phyloP scores from a whole-genome alignment of 1,140 invertebrate species.

The Propsilocerus akamusi region DNA sequence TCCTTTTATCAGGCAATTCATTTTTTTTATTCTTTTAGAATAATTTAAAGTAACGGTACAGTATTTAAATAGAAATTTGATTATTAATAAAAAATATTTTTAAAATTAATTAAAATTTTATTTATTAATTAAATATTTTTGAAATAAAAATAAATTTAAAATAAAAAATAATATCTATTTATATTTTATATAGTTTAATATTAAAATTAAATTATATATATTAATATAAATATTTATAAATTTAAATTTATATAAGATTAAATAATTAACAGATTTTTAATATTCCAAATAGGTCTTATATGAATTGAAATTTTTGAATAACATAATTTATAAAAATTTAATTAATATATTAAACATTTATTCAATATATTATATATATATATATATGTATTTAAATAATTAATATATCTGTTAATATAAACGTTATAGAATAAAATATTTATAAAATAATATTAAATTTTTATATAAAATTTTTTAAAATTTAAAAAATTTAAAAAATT shows the following conservation, averaged over 20 bases:
- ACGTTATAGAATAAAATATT: constrained; percentile 8
- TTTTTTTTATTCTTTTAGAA: constrained; percentile 18
- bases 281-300: constrained; percentile 10
- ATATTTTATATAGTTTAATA: constrained; percentile 7
- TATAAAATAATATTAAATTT: constrained; percentile 7
- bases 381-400: constrained; percentile 13
- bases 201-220: constrained; percentile 8
- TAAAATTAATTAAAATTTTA: constrained; percentile 18
- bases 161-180: constrained; percentile 12
- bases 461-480: not conserved
- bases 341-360: constrained; percentile 8
- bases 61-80: no score
- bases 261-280: constrained; percentile 11
- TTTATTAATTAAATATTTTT: constrained; percentile 11
- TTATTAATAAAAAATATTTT: no score
- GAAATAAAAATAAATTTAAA: constrained; percentile 10
- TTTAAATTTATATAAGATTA: constrained; percentile 8
- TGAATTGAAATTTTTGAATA: constrained; percentile 10
- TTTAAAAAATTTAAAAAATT: constrained; percentile 2
- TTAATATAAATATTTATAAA: constrained; percentile 5
- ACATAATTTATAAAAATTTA: constrained; percentile 8
- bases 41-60: no score
- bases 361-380: constrained; percentile 14
- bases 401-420: constrained; percentile 13
- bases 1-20: constrained; percentile 32